Conservation (phyloP, 2,888 invertebrate genomes). For the Ectobius pallidus region DNA sequence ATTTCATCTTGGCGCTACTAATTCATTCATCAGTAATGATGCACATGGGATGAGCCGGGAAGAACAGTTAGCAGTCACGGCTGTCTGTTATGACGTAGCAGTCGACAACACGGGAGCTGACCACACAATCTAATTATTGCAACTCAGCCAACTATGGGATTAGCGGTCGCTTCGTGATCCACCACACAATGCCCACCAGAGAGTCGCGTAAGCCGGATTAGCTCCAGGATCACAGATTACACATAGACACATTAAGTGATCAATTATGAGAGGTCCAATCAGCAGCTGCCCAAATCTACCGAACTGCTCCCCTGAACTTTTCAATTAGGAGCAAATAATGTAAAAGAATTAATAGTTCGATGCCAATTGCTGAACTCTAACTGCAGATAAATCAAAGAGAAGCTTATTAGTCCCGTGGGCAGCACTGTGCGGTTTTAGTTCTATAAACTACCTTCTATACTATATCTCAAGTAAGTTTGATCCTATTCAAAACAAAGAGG, state of each 20-base stretch:
- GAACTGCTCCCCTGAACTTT: not conserved
- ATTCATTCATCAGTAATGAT: conserved; percentile 9
- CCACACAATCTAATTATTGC: conserved; percentile 19
- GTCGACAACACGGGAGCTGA: not conserved
- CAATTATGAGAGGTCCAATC: conserved; percentile 10
- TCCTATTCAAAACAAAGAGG: too few relatives aligned
- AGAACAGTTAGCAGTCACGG: not conserved
- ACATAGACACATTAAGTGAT: not conserved
- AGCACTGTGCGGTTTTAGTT: too few relatives aligned
- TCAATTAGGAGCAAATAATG: not conserved
- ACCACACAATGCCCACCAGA: conserved; percentile 10
- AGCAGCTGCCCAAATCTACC: not conserved
- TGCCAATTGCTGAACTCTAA: too few relatives aligned
- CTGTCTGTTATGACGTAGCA: not conserved
- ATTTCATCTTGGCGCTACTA: not conserved
- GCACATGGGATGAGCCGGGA: not conserved
- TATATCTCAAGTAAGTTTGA: too few relatives aligned
- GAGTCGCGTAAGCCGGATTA: conserved; percentile 5
- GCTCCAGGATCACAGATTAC: conserved; percentile 8
- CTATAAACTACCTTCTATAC: too few relatives aligned
- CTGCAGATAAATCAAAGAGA: too few relatives aligned
- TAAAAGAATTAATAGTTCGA: not conserved
- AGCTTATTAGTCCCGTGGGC: too few relatives aligned
- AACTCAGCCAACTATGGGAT: conserved; percentile 19
- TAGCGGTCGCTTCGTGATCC: conserved; percentile 11